Base-by-base conservation (phyloP, 2,113 vertebrate genomes). In the Rhinopithecus roxellana region DNA sequence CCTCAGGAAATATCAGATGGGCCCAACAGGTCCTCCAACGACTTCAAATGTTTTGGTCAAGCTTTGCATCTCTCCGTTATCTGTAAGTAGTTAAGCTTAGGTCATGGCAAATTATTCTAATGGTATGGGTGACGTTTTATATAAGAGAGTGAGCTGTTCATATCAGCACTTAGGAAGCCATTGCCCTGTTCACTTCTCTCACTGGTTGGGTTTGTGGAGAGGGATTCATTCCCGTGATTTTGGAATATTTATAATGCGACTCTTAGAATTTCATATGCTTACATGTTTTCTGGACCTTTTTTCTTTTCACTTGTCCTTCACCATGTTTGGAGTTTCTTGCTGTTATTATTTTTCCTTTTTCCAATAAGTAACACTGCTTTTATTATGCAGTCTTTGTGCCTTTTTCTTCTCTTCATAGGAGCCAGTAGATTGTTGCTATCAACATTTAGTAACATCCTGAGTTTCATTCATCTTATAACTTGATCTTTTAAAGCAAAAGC, bases 1-100 rank as follows among this genome's bases (percentile, higher is more conserved):
- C 98, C 95, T 99, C 99, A 57, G 99, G 98, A 97, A 98, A 98
- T 50, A 95, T 99, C 82, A 99, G 98, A 93, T 99, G 98, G 98
- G 98, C 98, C 96, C 98, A 98, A 98, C 99, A 99, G 98, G 95
- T 99, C 7, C 98, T 98, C 95, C 98, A 98, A 78, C 89, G 95
- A 89, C 98, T 99, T 92, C 96, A 99, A 64, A 97, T 16, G 11
- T 98, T 98, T 32, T 99, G 99, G 99, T 98, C 99, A 96, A 98
- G 97, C 81, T 98, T 99, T 43, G 83, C 77, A 50, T 97, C 97
- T 95, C 95, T 99, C 27, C 98, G 97, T 93, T 97, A 98, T 69
- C 95, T 77, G 98, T 99, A 94, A 99, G 99, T 98, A 87, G 18
- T 59, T 45, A 27, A 70, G 30, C 23, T 38, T 74, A 48, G 70